Base-by-base conservation (phyloP, 2,888 invertebrate species). In the Stenichneumon culpator region DNA sequence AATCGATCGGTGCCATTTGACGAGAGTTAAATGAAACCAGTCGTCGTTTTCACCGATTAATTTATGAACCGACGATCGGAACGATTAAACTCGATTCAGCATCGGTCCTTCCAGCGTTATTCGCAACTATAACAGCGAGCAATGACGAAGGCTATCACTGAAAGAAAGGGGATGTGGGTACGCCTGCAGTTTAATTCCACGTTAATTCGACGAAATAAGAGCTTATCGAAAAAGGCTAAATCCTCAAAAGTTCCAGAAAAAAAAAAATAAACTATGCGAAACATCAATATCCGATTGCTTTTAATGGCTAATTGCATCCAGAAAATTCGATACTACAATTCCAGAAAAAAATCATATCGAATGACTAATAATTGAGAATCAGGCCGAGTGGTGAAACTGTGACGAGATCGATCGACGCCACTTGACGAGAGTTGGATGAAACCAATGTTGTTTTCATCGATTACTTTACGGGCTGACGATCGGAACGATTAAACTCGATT, bases 81-180 rank as follows among this genome's bases (percentile, higher is more conserved):
- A n/a, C 69, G 79, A 91, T 92, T 92, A 92, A 93, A 93, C 90
- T 92, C 86, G 88, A 90, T 91, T 92, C 90, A 91, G 88, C 88
- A 87, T 78, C 86, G 39, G 11, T 86, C 74, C 85, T 86, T 82
- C 86, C 86, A 52, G 19, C 2, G 19, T 44, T 25, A 16, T 54
- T 14, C 57, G 47, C 4, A 47, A 47, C 36, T 67, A 14, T 25
- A 36, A 65, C 52, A 4, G 6, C 52, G 32, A 14, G 28, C 22
- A 57, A 57, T 63, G 32, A 63, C 57, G 11, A 28, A 28, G 4
- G 28, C 32, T 14, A 6, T 32, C 1, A 2, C 11, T 22, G 22
- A 39, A 9, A 22, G 28, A 44, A 70, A 69, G 22, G 44, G 57
- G 74, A 70, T 77, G 60, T 54, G 79, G 69, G 80, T 14, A 57